Evolutionary conservation across 2,113 vertebrate species (phyloP), one percentile per base, ranked within the genome.

Genomic region (Bathybates hornii): DNA sequence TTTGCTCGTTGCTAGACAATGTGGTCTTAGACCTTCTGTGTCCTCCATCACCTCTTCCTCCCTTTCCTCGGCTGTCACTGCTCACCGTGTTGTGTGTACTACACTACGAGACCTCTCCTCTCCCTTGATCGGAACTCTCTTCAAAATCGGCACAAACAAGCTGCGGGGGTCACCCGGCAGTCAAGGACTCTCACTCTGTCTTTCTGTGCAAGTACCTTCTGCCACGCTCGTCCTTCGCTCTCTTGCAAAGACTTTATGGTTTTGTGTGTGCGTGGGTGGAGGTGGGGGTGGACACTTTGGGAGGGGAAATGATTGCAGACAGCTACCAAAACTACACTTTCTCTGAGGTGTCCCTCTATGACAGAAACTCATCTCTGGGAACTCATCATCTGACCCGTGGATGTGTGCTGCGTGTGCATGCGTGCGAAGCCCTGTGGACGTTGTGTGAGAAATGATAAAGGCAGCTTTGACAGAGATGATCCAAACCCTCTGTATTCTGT

Each of bases 111-210:
- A 86, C 78, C 53, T 80, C 73, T 45, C 80, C 82, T 54, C 48
- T 81, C 16, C 86, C 59, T 76, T n/a, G 2, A 80, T 90, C 78
- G 59, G 12, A 87, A 86, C 13, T 7, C 83, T 84, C 83, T 63
- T 90, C 86, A 84, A 83, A 92, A 90, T 87, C 45, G 57, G 82
- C 90, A 93, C 91, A 94, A 94, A 95, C 93, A 93, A 92, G 91
- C 93, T 90, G 56, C 24, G 9, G 85, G 86, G 94, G 89, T 94
- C 93, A 94, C 88, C 29, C 21, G 7, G 68, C 93, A 94, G 95
- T 94, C 94, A 95, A 94, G 92, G 94, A 93, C 94, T 93, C 93
- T 91, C 80, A 88, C 86, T 90, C 89, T 92, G 84, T 93, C 92
- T 93, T 86, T 82, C 57, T 89, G 73, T 71, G 34, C 84, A 88